These are phyloP conservation scores for Tursiops truncatus DNA, from an alignment of 2,113 vertebrate genomes.

Conservation along the genomic window DNA sequence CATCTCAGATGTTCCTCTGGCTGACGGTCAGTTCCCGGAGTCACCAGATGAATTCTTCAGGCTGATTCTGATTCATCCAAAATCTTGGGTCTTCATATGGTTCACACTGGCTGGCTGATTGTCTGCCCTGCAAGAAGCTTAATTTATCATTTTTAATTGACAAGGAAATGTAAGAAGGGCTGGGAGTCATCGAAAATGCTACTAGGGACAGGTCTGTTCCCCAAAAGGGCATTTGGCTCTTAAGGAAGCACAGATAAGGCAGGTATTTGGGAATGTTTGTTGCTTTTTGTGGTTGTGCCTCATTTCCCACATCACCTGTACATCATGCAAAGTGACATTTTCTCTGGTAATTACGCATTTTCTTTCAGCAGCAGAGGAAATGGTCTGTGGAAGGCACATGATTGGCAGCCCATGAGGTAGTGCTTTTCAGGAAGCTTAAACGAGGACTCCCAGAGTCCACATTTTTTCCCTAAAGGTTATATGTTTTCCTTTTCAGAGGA, in stretches of 20 bases:
- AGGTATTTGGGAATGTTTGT: not conserved
- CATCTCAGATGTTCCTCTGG: not conserved
- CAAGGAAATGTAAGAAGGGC: conserved; percentile 3
- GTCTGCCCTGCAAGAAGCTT: not conserved
- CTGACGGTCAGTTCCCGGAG: not conserved
- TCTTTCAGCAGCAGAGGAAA: not conserved
- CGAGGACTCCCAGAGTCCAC: not conserved
- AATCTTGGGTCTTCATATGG: not conserved
- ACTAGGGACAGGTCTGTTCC: not conserved
- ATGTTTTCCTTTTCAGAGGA: not conserved
- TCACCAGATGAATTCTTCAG: not conserved
- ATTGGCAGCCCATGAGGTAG: not conserved
- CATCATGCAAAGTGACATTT: conserved; percentile 20
- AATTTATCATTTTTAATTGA: conserved; percentile 70
- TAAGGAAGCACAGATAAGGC: not conserved
- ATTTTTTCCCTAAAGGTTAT: not conserved
- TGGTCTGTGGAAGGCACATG: not conserved
- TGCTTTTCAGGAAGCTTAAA: not conserved
- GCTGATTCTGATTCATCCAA: not conserved
- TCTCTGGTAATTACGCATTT: not conserved
- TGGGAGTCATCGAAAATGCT: not conserved
- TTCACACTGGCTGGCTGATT: not conserved
- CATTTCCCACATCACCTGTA: not conserved
- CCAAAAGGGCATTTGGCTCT: not conserved
- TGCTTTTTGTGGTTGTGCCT: not conserved